Evolutionary conservation across 1,140 invertebrate genomes (phyloP), one percentile per base, ranked within the genome.

Genomic region (Magallana angulata): DNA sequence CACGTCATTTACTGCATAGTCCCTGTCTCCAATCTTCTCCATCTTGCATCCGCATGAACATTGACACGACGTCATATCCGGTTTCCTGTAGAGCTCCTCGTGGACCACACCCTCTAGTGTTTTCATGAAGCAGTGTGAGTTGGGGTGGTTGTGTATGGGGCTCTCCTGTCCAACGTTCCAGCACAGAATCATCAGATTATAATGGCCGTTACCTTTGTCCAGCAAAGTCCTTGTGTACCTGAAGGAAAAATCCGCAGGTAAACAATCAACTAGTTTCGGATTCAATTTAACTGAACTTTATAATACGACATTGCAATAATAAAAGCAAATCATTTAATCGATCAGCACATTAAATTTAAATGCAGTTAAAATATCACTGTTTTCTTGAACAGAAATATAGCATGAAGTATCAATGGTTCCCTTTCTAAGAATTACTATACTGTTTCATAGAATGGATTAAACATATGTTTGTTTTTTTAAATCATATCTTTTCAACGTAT

Each of bases 101-200:
- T 93, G 91, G 9, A 97, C 92, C 7, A 91, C 89, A 12, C 96
- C 97, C 71, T 96, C 91, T 18, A 97, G 92, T 18, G 96, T 95
- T 95, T 99, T 99, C 97, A 99, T 98, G 92, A 99, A 98, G 94
- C 99, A 99, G 93, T 99, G 98, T 0, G 98, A 97, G 92, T 99
- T 96, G 0, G 98, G 97, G 93, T 99, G 99, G 94, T 99, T 98
- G 93, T 99, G 99, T 90, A 99, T 99, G n/a, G 97, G 96, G 0
- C 98, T 99, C 0, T 97, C 97, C 89, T 99, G 98, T 56, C 98
- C 98, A 93, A 98, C 98, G 56, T 98, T 97, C 99, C 99, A 99
- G 94, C 98, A 99, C 0, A 99, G 94, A 30, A 99, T 96, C 97
- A 99, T 98, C 89, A 99, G 95, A 95, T 99, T 99, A 95, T 99